Percentiles rank a stretch among this genome's conserved stretches.
Conservation (phyloP, 2,888 invertebrate genomes). For the Microplitis deprimator region DNA sequence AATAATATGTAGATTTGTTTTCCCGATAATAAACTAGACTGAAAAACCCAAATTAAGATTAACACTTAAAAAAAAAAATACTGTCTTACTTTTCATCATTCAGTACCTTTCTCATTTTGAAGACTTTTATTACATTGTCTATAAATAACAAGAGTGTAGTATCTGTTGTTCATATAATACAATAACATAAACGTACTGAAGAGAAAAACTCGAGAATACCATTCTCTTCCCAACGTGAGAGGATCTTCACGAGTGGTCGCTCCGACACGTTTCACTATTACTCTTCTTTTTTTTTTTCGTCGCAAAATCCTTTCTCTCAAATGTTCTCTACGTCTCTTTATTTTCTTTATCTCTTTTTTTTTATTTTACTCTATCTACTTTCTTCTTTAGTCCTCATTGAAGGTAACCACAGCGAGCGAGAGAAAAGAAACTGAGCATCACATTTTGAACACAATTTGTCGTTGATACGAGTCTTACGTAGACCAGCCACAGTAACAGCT, state of each 20-base stretch:
- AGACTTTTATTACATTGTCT: conserved; percentile 18
- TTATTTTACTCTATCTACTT: neutral
- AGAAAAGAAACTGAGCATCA: conserved; percentile 12
- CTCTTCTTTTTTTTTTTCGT: conserved; percentile 28
- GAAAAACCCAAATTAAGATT: neutral
- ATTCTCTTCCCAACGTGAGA: conserved; percentile 25
- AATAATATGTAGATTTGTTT: too few species aligned
- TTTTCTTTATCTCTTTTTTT: conserved; percentile 31
- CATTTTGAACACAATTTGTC: conserved; percentile 16
- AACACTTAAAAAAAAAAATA: conserved; percentile 20
- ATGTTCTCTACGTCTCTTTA: conserved; percentile 27
- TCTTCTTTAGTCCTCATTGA: conserved; percentile 9
- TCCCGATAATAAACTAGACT: too few species aligned
- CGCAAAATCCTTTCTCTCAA: conserved; percentile 29
- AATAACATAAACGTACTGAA: conserved; percentile 33
- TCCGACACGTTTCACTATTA: conserved; percentile 37
- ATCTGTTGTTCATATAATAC: conserved; percentile 30
- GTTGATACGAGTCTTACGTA: conserved; percentile 20
- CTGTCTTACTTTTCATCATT: conserved; percentile 39
- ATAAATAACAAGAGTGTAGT: conserved; percentile 26
- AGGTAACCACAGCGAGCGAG: neutral
- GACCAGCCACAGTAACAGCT: conserved; percentile 27
- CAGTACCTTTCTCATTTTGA: conserved; percentile 21
- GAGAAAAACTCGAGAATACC: conserved; percentile 24
- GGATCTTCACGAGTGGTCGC: conserved; percentile 32